Evolutionary conservation across 2,888 invertebrate species (phyloP), one percentile per base, ranked within the genome.

Genomic region (Dynastes grantii): DNA sequence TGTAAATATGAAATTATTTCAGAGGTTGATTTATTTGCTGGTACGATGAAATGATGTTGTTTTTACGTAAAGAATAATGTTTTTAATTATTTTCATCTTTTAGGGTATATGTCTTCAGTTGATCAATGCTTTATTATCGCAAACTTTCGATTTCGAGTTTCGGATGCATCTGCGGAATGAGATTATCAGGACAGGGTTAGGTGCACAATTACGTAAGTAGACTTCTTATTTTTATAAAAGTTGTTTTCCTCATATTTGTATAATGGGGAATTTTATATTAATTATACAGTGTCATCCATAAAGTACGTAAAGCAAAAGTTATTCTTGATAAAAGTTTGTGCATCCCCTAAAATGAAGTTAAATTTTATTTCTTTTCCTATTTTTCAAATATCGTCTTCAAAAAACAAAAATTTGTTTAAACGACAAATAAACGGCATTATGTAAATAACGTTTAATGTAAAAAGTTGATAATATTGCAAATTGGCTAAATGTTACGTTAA

Each of bases 121-220:
- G 77, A 96, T 98, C 85, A 99, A 99, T 87, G 97, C 98, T 0
- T 93, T 98, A 51, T 93, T 97, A 83, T 95, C 95, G 2, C 94
- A 95, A 78, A 93, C 93, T 2, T 97, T 97, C 84, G 98, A 98
- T 85, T 90, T 98, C 82, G 98, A 99, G 86, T 98, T 98, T 87
- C 91, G 98, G 78, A 90, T 98, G 86, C 98, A 98, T 89, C 89
- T 99, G 81, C 91, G 98, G 80, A 98, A 98, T 89, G 98, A 99
- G 89, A 95, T 99, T 83, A 97, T 98, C 94, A 92, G 98, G 78
- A 95, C 95, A 81, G 98, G 98, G 40, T 91, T 98, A 55, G 51
- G 73, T 58, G n/a, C 93, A 93, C 84, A 97, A 97, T 87, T 90
- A 95, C 70, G 90, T 97, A 37, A 95, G 92, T 92, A 88, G 85